These are phyloP conservation scores for Gallinago media DNA, from an alignment of 2,113 vertebrate genomes.

Conservation along the genomic window DNA sequence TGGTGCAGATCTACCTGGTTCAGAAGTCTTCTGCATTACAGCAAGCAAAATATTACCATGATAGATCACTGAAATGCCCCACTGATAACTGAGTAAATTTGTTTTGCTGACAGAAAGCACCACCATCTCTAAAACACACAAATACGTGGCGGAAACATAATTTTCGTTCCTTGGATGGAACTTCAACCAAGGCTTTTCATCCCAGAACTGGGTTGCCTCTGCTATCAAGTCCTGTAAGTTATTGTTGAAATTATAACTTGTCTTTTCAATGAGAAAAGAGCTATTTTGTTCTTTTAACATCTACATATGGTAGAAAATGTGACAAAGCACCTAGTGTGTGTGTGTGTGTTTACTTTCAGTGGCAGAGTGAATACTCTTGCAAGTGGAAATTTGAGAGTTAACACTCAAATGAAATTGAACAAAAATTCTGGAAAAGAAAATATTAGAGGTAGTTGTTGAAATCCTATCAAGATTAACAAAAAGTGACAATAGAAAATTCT, in stretches of 20 bases:
- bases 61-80: neutral
- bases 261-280: neutral
- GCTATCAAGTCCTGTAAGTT: constrained; percentile 95
- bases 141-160: constrained; percentile 89
- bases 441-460: neutral
- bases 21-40: neutral
- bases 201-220: constrained; percentile 96
- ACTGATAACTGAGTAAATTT: neutral
- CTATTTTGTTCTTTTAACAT: neutral
- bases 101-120: constrained; percentile 76
- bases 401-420: neutral
- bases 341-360: neutral
- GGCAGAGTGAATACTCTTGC: neutral
- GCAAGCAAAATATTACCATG: neutral
- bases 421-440: neutral
- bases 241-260: neutral
- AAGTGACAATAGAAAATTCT: neutral
- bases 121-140: constrained; percentile 81
- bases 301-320: neutral
- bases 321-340: neutral
- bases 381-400: neutral
- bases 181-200: constrained; percentile 94
- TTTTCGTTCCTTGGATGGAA: constrained; percentile 91
- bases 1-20: neutral
- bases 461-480: neutral